Evolutionary conservation across 2,888 invertebrate species (phyloP).

Genomic region (Asteroscopus sphinx): DNA sequence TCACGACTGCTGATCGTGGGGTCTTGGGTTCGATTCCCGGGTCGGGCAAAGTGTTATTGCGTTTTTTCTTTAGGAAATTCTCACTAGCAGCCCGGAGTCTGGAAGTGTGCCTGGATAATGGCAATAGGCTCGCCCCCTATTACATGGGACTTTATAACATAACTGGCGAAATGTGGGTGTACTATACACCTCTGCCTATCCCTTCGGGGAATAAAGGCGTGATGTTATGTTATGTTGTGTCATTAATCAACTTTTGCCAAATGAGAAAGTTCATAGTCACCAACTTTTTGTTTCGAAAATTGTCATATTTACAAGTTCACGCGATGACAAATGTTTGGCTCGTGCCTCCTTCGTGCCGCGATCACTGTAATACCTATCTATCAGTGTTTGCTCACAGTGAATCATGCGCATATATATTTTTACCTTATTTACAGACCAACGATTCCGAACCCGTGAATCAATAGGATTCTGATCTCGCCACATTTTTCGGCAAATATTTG

Average conservation of each 20-base stretch:
- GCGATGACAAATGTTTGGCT: constrained; percentile 46
- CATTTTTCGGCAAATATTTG: constrained; percentile 2
- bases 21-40: too few species aligned
- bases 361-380: constrained; percentile 25
- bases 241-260: constrained; percentile 5
- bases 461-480: constrained; percentile 16
- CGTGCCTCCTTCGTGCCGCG: constrained; percentile 47
- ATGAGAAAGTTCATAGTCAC: constrained; percentile 15
- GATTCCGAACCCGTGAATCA: constrained; percentile 50
- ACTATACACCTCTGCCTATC: too few species aligned
- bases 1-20: too few species aligned
- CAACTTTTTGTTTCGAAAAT: constrained; percentile 14
- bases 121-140: too few species aligned
- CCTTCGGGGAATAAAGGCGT: too few species aligned
- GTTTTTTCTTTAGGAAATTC: too few species aligned
- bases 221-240: too few species aligned
- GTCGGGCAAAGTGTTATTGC: too few species aligned
- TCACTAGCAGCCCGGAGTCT: too few species aligned
- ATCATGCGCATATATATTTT: constrained; percentile 36
- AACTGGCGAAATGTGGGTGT: too few species aligned
- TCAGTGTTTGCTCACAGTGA: constrained; percentile 36
- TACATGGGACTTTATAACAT: too few species aligned
- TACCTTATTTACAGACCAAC: constrained; percentile 35
- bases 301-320: constrained; percentile 31
- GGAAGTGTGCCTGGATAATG: too few species aligned